Evolutionary conservation across 1,140 invertebrate genomes (phyloP), one percentile per base, ranked within the genome.

Genomic region (Hydropsyche tenuis): DNA sequence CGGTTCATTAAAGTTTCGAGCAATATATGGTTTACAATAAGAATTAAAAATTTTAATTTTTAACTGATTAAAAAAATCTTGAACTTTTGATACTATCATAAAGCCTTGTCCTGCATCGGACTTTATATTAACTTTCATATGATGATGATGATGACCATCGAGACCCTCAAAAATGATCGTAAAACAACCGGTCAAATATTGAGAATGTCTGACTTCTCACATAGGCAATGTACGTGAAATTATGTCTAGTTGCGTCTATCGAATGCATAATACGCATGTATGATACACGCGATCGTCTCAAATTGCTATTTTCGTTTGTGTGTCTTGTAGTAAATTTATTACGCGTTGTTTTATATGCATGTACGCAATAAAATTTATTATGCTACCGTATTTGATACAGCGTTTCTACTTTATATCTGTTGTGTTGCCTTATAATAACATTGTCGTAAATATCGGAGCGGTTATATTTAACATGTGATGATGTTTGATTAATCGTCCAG

Each of bases 351-450:
- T 22, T 18, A 53, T 18, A 53, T 18, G 11, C 18, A 23, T 60
- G 56, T 60, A 60, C 56, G 48, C 48, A 60, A 60, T 60, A 60
- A 23, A 60, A 60, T 60, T 60, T 60, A 60, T 60, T 60, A 60
- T 60, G 56, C 56, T 60, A 60, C 56, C 23, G 56, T 60, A 60
- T 60, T 60, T 60, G 56, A 60, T 60, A 25, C 23, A 60, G 25
- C 11, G 56, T 25, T 11, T 23, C 9, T 12, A 20, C 23, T 16
- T 48, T n/a, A 16, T n/a, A 48, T n/a, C 16, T 48, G 45, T 16
- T 16, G 14, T 60, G 11, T 60, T 11, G 4, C 25, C 22, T 60
- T 25, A 1, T 60, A 60, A 60, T 25, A 60, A 60, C 56, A 25
- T 25, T 60, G 23, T 25, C 23, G 22, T 60, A 60, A 60, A 60